A percentile compares a stretch with the other conserved stretches of the same genome.
Conservation (phyloP, 2,113 vertebrate genomes). For the Morphnarchus princeps region DNA sequence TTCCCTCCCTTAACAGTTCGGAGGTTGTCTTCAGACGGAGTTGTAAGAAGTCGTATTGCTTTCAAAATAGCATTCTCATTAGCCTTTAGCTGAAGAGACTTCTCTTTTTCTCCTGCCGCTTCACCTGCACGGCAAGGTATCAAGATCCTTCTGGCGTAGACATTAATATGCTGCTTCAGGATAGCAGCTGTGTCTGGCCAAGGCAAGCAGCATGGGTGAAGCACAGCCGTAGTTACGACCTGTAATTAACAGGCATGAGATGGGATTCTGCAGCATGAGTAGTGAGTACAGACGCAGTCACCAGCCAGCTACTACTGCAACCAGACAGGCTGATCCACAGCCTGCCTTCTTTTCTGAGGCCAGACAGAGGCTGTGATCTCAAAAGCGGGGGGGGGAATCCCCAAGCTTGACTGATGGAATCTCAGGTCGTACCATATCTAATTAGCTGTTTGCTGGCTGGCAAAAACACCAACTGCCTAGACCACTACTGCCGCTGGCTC, state of each 20-base stretch:
- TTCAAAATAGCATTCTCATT: neutral
- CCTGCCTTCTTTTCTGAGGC: neutral
- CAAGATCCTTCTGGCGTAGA: neutral
- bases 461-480: no score
- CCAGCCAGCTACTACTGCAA: neutral
- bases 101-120: neutral
- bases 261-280: fast-evolving
- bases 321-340: neutral
- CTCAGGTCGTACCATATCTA: neutral
- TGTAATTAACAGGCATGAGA: no score
- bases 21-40: no score
- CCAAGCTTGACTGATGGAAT: neutral
- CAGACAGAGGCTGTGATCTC: no score
- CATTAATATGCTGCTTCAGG: neutral
- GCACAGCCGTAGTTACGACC: fast-evolving
- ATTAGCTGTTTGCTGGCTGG: neutral
- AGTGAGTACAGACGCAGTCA: neutral
- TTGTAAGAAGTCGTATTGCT: neutral
- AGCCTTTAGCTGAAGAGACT: neutral
- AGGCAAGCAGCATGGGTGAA: no score
- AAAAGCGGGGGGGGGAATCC: neutral
- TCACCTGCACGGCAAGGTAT: neutral
- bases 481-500: fast-evolving
- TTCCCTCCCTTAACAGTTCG: fast-evolving
- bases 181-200: neutral